Conservation (phyloP, 2,113 vertebrate species). For the Coryphaenoides rupestris region DNA sequence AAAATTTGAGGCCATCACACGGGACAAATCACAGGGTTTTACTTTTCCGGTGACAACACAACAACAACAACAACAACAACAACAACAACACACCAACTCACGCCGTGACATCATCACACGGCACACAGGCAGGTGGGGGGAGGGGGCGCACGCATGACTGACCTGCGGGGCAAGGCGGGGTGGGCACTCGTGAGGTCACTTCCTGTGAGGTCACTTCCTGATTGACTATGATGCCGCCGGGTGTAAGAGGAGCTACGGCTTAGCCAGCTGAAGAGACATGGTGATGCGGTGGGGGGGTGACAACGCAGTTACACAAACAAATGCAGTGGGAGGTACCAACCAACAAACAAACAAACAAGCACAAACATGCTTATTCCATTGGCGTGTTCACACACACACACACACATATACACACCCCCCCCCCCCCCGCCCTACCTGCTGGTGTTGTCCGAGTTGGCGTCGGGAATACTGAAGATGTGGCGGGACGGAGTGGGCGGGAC, state of each 20-base stretch:
- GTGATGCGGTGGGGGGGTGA: slow-evolving; percentile 32
- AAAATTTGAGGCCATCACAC: slow-evolving; percentile 28
- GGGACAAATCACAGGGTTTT: slow-evolving; percentile 18
- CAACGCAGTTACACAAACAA: slow-evolving; percentile 35
- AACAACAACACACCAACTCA: no score
- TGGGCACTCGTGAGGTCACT: slow-evolving; percentile 68
- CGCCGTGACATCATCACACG: slow-evolving; percentile 24
- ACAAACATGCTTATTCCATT: slow-evolving; percentile 11
- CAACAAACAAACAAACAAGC: not conserved
- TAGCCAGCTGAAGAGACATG: slow-evolving; percentile 64
- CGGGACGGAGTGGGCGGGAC: slow-evolving; percentile 73
- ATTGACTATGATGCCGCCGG: slow-evolving; percentile 71
- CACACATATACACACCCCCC: slow-evolving; percentile 1
- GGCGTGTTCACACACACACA: not conserved
- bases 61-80: slow-evolving; percentile 15
- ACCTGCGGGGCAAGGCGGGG: slow-evolving; percentile 74
- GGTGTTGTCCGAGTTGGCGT: slow-evolving; percentile 66
- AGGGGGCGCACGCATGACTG: slow-evolving; percentile 33
- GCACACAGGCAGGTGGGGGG: not conserved
- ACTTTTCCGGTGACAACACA: slow-evolving; percentile 17
- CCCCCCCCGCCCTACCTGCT: no score
- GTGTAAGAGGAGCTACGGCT: slow-evolving; percentile 79
- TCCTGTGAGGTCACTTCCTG: slow-evolving; percentile 66
- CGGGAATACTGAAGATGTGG: slow-evolving; percentile 73
- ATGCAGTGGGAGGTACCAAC: slow-evolving; percentile 12